Evolutionary conservation across 2,797 vertebrate species (phyloP).

Genomic region (Cheirogaleus major): DNA sequence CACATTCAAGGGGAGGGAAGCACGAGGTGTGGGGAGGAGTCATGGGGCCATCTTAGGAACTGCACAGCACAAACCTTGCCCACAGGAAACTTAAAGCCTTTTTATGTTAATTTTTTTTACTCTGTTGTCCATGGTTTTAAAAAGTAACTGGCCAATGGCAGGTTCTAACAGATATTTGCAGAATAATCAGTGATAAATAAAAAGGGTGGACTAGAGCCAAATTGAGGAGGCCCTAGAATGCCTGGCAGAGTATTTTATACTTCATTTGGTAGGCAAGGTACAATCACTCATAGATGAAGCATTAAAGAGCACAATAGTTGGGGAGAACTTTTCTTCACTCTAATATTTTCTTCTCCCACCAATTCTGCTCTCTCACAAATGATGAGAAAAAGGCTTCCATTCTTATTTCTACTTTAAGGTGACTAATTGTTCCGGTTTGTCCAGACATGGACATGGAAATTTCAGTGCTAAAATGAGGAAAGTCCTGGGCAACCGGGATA

Average conservation of each 20-base stretch:
- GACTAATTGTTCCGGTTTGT: neutral
- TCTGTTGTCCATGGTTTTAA: neutral
- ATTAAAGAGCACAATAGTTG: neutral
- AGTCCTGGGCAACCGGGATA: neutral
- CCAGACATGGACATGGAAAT: neutral
- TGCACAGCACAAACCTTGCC: neutral
- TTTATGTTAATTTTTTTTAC: neutral
- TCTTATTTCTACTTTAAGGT: neutral
- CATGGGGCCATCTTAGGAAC: neutral
- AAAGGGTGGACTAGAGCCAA: neutral
- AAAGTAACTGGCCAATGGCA: neutral
- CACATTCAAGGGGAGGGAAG: neutral
- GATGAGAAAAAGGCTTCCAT: neutral
- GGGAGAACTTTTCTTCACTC: neutral
- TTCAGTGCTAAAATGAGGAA: neutral
- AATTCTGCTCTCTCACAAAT: neutral
- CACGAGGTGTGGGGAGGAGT: neutral
- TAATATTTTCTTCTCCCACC: neutral
- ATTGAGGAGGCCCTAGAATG: neutral
- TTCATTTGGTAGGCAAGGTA: neutral
- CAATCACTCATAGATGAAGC: neutral
- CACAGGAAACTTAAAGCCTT: neutral
- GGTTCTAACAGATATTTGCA: neutral
- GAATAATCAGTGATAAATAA: neutral
- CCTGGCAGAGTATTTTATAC: neutral